Base-by-base conservation (phyloP, 2,797 vertebrate genomes). In the Clamator glandarius region DNA sequence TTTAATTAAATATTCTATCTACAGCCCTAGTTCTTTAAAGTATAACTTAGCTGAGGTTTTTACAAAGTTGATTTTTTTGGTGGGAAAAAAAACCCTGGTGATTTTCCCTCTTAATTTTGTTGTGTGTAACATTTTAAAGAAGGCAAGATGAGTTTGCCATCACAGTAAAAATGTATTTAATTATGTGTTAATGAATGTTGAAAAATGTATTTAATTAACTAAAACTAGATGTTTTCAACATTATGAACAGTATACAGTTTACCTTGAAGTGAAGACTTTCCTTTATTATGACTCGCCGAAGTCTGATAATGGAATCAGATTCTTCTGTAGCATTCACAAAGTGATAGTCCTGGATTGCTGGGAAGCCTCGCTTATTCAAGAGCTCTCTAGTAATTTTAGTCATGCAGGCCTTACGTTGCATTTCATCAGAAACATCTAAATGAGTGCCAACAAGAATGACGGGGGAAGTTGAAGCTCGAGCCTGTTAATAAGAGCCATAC, bases 401-500 rank as follows among this genome's bases (percentile, higher is more conserved):
- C 61, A 98, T 94, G 87, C 99, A 99, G 68, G 98, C 97, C 93
- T 98, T 99, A n/a, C 98, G 96, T 20, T 99, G 98, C 67, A 80
- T 91, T 61, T 99, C 99, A 73, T 98, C 98, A 72, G 98, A 98
- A 93, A 98, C 82, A 62, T 99, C 99, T 29, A 98, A 94, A 92
- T 99, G 99, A 16, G 99, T 99, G 75, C 99, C 99, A 68, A 99
- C 98, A 59, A 99, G 98, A 95, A 99, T 98, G 76, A 99, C 99
- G 0, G 99, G 99, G 20, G 99, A 98, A 20, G 98, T 97, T 2
- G 99, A 98, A 18, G 99, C 99, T 6, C 98, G 97, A 3, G 99
- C 98, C 99, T 99, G 82, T 9, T 64, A 89, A 20, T 42, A 33
- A 94, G 44, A 91, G 16, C 67, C 54, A 73, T 9, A 83, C 3